Evolutionary conservation across 2,888 invertebrate species (phyloP).

Genomic region (Bombylius discolor): DNA sequence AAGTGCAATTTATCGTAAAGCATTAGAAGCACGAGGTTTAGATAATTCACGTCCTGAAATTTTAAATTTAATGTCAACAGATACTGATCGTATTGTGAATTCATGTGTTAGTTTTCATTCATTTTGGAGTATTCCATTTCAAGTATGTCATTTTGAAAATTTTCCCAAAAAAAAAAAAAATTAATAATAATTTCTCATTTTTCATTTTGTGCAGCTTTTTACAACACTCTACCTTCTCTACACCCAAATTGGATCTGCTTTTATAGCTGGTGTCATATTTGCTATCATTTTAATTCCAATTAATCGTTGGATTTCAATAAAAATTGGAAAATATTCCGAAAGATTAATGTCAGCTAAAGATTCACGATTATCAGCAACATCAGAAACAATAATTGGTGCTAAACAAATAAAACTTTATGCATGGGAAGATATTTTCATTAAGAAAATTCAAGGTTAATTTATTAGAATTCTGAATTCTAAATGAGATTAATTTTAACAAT

Average conservation of each 20-base stretch:
- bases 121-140: conserved; percentile 91
- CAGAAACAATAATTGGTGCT: conserved; percentile 78
- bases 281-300: conserved; percentile 81
- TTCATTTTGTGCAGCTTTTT: conserved; percentile 46
- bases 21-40: conserved; percentile 37
- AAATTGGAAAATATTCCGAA: conserved; percentile 73
- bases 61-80: conserved; percentile 93
- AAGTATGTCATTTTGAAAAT: conserved; percentile 39
- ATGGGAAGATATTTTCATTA: conserved; percentile 82
- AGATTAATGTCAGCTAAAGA: conserved; percentile 89
- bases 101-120: conserved; percentile 94
- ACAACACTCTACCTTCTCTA: conserved; percentile 75
- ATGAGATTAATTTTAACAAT: neutral
- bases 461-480: neutral
- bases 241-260: conserved; percentile 78
- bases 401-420: conserved; percentile 82
- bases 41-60: conserved; percentile 63
- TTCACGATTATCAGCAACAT: conserved; percentile 69
- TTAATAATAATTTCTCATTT: neutral
- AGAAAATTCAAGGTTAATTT: conserved; percentile 51
- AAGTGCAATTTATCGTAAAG: conserved; percentile 59
- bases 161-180: neutral
- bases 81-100: conserved; percentile 88
- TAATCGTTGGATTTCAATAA: conserved; percentile 77
- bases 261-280: conserved; percentile 79